Percentiles rank a stretch among this genome's conserved stretches.
These are phyloP conservation scores for Poeciliopsis prolifica DNA, from an alignment of 2,113 vertebrate species.

Conservation along the genomic window DNA sequence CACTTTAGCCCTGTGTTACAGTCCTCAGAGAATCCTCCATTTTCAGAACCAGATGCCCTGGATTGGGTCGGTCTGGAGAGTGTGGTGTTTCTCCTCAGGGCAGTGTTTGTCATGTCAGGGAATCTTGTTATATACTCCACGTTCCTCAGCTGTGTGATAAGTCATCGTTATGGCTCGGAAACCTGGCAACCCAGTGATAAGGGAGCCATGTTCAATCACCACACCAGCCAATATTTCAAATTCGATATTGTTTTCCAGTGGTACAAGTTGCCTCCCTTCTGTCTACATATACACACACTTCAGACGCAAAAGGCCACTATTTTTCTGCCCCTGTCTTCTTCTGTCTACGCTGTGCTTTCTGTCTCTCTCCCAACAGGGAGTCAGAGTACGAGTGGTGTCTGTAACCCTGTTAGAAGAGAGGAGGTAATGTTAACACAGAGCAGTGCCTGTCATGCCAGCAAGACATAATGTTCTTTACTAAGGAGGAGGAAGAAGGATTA, in stretches of 20 bases:
- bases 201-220: slow-evolving; percentile 83
- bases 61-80: slow-evolving; percentile 61
- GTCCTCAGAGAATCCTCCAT: slow-evolving; percentile 60
- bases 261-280: slow-evolving; percentile 64
- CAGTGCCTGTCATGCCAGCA: slow-evolving; percentile 57
- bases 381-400: slow-evolving; percentile 51
- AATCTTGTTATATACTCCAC: slow-evolving; percentile 83
- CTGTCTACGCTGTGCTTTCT: slow-evolving; percentile 30
- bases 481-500: slow-evolving; percentile 42
- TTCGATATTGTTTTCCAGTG: slow-evolving; percentile 81
- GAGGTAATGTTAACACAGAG: slow-evolving; percentile 61
- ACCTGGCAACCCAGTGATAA: slow-evolving; percentile 85
- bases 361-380: slow-evolving; percentile 43
- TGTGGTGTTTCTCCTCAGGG: slow-evolving; percentile 73
- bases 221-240: slow-evolving; percentile 82
- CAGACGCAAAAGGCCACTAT: slow-evolving; percentile 29
- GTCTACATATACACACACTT: slow-evolving; percentile 28
- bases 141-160: slow-evolving; percentile 79
- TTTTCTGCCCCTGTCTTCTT: slow-evolving; percentile 34
- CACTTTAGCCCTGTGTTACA: slow-evolving; percentile 47
- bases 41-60: slow-evolving; percentile 64
- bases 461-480: slow-evolving; percentile 48
- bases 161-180: slow-evolving; percentile 82
- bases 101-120: slow-evolving; percentile 80
- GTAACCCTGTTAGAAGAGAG: slow-evolving; percentile 44